Percentiles rank a stretch among this genome's conserved stretches.
Conservation (phyloP, 2,113 vertebrate species). For the Nibea albiflora region DNA sequence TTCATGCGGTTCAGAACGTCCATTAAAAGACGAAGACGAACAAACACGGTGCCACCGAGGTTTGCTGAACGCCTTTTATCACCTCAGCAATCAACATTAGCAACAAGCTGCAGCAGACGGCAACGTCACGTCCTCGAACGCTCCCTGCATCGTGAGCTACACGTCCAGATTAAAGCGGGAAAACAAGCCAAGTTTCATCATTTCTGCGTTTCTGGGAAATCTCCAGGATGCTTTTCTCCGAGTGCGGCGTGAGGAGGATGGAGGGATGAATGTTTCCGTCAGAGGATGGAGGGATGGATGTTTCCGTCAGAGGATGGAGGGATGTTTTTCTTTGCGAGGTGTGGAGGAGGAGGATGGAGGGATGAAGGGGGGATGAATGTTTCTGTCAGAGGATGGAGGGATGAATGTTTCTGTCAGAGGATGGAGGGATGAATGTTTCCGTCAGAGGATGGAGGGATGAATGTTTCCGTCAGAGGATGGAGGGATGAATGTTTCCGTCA, state of each 20-base stretch:
- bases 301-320: constrained; percentile 66
- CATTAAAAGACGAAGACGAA: no score
- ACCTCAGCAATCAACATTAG: no score
- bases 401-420: constrained; percentile 52
- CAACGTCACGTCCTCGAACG: no score
- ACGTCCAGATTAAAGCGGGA: not conserved
- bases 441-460: constrained; percentile 61
- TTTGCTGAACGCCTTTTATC: no score
- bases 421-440: constrained; percentile 73
- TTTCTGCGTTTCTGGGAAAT: constrained; percentile 8
- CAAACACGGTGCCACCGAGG: no score
- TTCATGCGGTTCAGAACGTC: not conserved
- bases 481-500: no score
- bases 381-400: no score
- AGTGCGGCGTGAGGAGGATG: constrained; percentile 33
- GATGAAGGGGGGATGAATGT: no score
- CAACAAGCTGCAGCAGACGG: not conserved
- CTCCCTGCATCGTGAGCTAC: not conserved
- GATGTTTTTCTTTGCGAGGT: no score
- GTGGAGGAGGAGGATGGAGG: constrained; percentile 66
- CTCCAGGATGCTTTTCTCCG: constrained; percentile 10
- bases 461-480: no score
- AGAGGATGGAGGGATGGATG: constrained; percentile 69
- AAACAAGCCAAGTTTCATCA: constrained; percentile 11
- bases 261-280: no score